phyloP scores from a whole-genome alignment of 2,113 vertebrate species.

The Haemorhous mexicanus region DNA sequence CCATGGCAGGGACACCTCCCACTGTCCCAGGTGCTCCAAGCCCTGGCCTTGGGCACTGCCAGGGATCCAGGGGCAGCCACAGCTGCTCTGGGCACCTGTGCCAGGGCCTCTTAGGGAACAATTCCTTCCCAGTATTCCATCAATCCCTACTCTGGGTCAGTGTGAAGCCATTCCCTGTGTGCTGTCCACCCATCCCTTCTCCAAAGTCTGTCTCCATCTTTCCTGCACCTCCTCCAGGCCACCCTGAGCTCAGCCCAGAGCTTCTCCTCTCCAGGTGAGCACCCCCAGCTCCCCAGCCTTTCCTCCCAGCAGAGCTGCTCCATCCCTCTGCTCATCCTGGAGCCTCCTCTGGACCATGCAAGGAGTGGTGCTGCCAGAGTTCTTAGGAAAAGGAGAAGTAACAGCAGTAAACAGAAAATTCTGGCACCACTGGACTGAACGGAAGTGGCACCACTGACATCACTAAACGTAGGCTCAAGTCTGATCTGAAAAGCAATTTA shows the following conservation, averaged over 20 bases:
- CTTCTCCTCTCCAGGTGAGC: background rate
- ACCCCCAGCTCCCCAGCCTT: background rate
- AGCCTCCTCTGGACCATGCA: background rate
- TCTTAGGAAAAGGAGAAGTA: background rate
- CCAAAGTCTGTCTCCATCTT: background rate
- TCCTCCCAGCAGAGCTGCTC: background rate
- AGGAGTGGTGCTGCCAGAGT: background rate
- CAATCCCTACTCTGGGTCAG: accelerated
- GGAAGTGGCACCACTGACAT: background rate
- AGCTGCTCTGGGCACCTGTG: background rate
- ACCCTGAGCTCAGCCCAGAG: accelerated
- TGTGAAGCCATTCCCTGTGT: background rate
- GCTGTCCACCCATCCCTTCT: background rate
- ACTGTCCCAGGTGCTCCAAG: background rate
- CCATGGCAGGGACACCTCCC: background rate
- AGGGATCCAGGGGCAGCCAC: background rate
- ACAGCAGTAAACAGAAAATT: background rate
- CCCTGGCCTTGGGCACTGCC: background rate
- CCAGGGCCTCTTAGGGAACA: accelerated
- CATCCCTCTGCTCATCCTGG: background rate
- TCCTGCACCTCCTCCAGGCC: background rate
- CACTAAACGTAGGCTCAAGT: constrained; percentile 17
- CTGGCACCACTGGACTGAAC: background rate
- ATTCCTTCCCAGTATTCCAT: background rate
- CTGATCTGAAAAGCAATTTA: constrained; percentile 47